These are phyloP conservation scores for Characodon lateralis DNA, from an alignment of 2,797 vertebrate genomes.

Conservation along the genomic window DNA sequence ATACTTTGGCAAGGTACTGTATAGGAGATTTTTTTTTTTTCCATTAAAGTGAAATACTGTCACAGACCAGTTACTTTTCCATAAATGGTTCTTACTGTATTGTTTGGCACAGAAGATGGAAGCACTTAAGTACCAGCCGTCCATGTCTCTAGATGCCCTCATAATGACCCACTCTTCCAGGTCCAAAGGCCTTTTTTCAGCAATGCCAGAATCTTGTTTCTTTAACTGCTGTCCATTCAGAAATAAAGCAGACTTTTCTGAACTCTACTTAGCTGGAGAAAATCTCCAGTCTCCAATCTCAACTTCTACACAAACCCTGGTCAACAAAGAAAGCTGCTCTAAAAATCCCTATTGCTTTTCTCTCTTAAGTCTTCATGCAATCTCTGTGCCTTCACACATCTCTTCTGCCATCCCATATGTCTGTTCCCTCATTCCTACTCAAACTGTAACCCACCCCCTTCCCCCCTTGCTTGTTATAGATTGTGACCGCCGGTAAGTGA, in stretches of 20 bases:
- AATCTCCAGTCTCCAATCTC: constrained; percentile 77
- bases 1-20: neutral
- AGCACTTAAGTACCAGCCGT: constrained; percentile 14
- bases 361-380: constrained; percentile 42
- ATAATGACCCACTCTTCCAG: constrained; percentile 23
- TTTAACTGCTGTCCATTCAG: constrained; percentile 16
- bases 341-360: constrained; percentile 61
- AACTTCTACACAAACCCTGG: constrained; percentile 50
- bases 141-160: constrained; percentile 10
- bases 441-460: constrained; percentile 74
- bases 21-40: constrained; percentile 1
- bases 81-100: constrained; percentile 10
- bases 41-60: constrained; percentile 20
- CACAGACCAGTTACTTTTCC: neutral
- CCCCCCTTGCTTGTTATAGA: constrained; percentile 88
- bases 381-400: constrained; percentile 38
- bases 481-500: constrained; percentile 94
- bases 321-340: constrained; percentile 83
- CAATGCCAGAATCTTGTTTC: constrained; percentile 20
- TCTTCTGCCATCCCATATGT: constrained; percentile 8
- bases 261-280: constrained; percentile 79
- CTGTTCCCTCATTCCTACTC: constrained; percentile 48
- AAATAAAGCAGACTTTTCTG: constrained; percentile 55
- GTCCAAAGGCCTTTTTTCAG: neutral
- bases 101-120: constrained; percentile 8